phyloP scores from a whole-genome alignment of 2,888 invertebrate species.

The Euplagia quadripunctaria region DNA sequence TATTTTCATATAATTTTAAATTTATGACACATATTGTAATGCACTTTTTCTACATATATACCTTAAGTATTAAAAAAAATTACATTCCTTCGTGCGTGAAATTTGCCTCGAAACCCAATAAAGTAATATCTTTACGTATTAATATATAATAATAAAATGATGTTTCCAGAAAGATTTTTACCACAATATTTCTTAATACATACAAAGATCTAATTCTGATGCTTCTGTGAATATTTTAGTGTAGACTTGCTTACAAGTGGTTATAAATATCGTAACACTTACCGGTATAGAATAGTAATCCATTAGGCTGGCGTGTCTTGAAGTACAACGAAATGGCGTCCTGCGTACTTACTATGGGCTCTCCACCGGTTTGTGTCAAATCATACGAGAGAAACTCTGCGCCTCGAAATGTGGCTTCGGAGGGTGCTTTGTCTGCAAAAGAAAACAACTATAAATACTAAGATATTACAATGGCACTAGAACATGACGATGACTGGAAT shows the following conservation, averaged over 20 bases:
- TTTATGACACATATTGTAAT: too few species aligned
- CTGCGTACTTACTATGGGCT: constrained; percentile 95
- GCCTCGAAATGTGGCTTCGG: constrained; percentile 97
- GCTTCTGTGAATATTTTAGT: background rate
- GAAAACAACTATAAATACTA: constrained; percentile 3
- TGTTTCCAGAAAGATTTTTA: background rate
- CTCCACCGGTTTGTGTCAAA: constrained; percentile 94
- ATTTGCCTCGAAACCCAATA: too few species aligned
- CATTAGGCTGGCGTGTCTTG: constrained; percentile 96
- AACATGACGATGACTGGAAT: background rate
- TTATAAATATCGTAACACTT: background rate
- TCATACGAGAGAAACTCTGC: constrained; percentile 97
- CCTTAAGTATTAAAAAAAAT: too few species aligned
- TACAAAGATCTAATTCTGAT: too few species aligned
- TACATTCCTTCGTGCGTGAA: too few species aligned
- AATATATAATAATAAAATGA: background rate
- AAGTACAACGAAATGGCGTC: constrained; percentile 97
- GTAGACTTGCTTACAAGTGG: background rate
- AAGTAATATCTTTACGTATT: too few species aligned
- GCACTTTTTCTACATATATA: too few species aligned
- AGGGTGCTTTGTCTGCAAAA: constrained; percentile 94
- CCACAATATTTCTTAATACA: background rate
- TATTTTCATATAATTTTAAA: too few species aligned
- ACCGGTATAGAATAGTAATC: constrained; percentile 97
- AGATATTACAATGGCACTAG: background rate